phyloP scores from a whole-genome alignment of 1,140 invertebrate genomes.

The Calliphora vicina region DNA sequence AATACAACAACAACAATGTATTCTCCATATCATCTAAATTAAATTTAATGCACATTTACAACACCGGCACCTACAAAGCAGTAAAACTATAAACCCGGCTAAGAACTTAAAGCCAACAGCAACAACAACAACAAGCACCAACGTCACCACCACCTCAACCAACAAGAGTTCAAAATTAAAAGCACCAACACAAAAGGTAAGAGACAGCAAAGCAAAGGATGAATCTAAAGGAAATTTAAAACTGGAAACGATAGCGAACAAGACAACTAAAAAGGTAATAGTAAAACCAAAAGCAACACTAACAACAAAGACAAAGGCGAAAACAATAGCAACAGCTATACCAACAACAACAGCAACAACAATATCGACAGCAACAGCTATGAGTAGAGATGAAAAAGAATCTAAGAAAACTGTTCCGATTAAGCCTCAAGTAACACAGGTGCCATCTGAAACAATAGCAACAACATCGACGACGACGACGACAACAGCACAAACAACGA shows the following conservation, averaged over 20 bases:
- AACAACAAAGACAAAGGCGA: not conserved
- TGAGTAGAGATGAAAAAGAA: not conserved
- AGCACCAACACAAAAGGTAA: not conserved
- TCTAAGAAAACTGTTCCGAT: not conserved
- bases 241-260: not conserved
- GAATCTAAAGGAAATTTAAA: not conserved
- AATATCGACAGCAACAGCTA: not conserved
- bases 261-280: constrained; percentile 8
- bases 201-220: not conserved
- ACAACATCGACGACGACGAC: constrained; percentile 14
- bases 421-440: constrained; percentile 31
- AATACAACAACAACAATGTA: not conserved
- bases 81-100: constrained; percentile 3
- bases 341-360: constrained; percentile 14
- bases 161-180: not conserved
- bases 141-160: constrained; percentile 34
- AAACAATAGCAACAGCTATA: constrained; percentile 19
- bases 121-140: constrained; percentile 24
- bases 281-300: not conserved
- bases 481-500: constrained; percentile 39
- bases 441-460: constrained; percentile 16
- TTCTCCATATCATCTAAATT: not conserved
- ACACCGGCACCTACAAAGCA: constrained; percentile 1
- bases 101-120: not conserved
- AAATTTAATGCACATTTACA: not conserved